phyloP scores from a whole-genome alignment of 1,140 invertebrate genomes.

The Nasonia vitripennis region DNA sequence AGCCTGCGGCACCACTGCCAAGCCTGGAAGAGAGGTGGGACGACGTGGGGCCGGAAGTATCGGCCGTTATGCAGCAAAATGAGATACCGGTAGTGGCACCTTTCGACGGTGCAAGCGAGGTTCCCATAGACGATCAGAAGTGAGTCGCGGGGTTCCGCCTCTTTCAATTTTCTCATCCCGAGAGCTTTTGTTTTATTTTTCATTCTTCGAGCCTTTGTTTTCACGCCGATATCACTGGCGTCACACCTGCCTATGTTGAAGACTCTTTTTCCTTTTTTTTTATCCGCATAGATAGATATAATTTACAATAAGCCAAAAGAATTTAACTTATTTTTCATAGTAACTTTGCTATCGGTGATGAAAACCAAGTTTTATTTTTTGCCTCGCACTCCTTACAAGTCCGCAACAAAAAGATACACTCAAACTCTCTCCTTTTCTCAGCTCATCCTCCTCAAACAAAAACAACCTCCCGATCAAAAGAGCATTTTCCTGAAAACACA shows the following conservation, averaged over 20 bases:
- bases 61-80: conserved; percentile 79
- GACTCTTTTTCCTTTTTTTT: not conserved
- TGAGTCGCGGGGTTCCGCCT: conserved; percentile 68
- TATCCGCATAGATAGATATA: not conserved
- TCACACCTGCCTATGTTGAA: not conserved
- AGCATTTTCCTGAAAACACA: not conserved
- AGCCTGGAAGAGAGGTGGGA: conserved; percentile 84
- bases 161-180: conserved; percentile 31
- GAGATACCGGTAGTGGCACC: conserved; percentile 81
- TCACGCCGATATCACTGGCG: not conserved
- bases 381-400: not conserved
- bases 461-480: not conserved
- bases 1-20: conserved; percentile 32
- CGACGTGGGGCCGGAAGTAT: conserved; percentile 81
- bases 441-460: not conserved
- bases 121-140: conserved; percentile 92
- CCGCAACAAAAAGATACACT: not conserved
- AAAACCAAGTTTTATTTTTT: not conserved
- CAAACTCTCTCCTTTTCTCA: not conserved
- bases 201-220: not conserved
- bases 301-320: not conserved
- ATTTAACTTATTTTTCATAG: not conserved
- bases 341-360: not conserved
- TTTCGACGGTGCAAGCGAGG: conserved; percentile 91
- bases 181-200: not conserved